Base-by-base conservation (phyloP, 2,888 invertebrate genomes). In the Blera fallax region DNA sequence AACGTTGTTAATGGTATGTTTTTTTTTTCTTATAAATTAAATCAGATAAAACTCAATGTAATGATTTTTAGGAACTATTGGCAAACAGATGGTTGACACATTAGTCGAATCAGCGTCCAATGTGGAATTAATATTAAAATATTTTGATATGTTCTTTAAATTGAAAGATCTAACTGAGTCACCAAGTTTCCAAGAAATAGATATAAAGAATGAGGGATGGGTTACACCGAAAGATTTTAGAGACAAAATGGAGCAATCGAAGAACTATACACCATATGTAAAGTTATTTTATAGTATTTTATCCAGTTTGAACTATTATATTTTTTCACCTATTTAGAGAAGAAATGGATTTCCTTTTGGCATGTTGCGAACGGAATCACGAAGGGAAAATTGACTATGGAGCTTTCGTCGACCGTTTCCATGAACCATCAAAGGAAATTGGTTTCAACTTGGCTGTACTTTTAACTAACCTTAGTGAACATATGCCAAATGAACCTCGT, bases 11-110 rank as follows among this genome's bases (percentile, higher is more conserved):
- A 99, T 91, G 95, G 95, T 94, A 10, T 52, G 50, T n/a, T 1
- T 16, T 4, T n/a, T 50, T 8, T 16, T 18, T n/a, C 48, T 10
- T 45, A 18, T 0, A 45, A n/a, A 29, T 27, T n/a, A 8, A 5
- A 24, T 1, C 27, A 24, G 4, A 7, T 6, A 18, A 18, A 27
- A 54, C 2, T 10, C n/a, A 18, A 32, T 14, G 32, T n/a, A 32
- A 3, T 48, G 18, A 16, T 54, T 62, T n/a, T 6, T 37, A 94
- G 98, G 98, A 84, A 99, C 99, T 1, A 99, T 99, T 92, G 99
- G 99, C 89, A 99, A 99, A 91, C 99, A 99, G 93, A 99, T 99
- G 99, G 99, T 99, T 60, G 99, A 99, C 93, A 99, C 99, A 0
- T 93, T 99, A 24, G 99, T 99, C 0, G 99, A 99, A 91, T 99